Percentiles rank a stretch among this genome's conserved stretches.
Evolutionary conservation across 2,888 invertebrate genomes (phyloP).

Genomic region (Lithophane semibrunnea): DNA sequence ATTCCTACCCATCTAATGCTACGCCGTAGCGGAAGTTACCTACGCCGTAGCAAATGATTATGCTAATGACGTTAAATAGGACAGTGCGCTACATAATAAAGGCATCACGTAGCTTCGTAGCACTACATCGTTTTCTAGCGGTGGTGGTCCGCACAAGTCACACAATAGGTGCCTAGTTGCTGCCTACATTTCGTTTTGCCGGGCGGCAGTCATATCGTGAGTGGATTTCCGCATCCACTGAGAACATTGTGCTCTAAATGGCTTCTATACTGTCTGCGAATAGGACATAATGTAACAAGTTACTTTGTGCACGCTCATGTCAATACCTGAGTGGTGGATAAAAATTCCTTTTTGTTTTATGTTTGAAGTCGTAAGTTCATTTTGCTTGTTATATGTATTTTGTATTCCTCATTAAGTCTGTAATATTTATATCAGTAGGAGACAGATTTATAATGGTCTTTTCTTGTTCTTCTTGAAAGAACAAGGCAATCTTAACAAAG

Average conservation of each 20-base stretch:
- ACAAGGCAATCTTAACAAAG: background rate
- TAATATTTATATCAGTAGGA: background rate
- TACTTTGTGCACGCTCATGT: conserved; percentile 70
- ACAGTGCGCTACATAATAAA: conserved; percentile 48
- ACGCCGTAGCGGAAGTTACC: conserved; percentile 45
- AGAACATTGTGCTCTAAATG: conserved; percentile 78
- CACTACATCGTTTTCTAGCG: conserved; percentile 55
- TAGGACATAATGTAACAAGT: conserved; percentile 78
- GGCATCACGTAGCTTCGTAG: conserved; percentile 36
- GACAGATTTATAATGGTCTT: too few species aligned
- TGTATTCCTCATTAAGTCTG: conserved; percentile 1
- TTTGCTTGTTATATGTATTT: conserved; percentile 9
- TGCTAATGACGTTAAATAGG: conserved; percentile 55
- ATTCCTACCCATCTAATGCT: conserved; percentile 17
- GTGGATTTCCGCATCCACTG: conserved; percentile 82
- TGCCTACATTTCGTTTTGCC: conserved; percentile 74
- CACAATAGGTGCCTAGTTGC: conserved; percentile 58
- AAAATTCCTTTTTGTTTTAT: conserved; percentile 61
- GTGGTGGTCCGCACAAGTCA: conserved; percentile 42
- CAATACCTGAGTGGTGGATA: conserved; percentile 64
- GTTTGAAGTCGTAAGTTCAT: conserved; percentile 25
- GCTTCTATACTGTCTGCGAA: conserved; percentile 73
- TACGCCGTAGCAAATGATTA: conserved; percentile 59
- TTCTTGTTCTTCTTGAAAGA: too few species aligned
- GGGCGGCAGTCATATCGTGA: conserved; percentile 78